Conservation (phyloP, 2,888 invertebrate species). For the Chrysina gloriosa region DNA sequence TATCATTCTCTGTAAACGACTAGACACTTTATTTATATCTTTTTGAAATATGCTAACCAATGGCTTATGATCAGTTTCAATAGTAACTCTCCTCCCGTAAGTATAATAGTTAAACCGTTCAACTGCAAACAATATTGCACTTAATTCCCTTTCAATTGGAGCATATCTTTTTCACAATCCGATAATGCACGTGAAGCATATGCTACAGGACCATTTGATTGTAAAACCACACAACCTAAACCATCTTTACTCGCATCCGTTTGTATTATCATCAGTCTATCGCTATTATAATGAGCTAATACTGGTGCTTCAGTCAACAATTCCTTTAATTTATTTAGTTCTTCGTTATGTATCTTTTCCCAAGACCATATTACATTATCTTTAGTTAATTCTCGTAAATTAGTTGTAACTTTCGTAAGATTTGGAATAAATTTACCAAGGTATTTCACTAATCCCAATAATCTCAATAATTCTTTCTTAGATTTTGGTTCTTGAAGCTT, state of each 20-base stretch:
- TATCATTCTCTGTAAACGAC: conserved; percentile 10
- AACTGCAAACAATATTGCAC: conserved; percentile 45
- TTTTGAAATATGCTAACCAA: conserved; percentile 4
- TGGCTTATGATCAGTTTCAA: conserved; percentile 2
- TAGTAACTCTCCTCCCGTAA: no score
- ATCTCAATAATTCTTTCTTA: conserved; percentile 43
- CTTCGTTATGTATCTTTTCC: conserved; percentile 8
- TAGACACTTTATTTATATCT: conserved; percentile 8
- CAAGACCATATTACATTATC: conserved; percentile 43
- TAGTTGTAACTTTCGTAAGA: conserved; percentile 43
- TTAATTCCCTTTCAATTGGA: conserved; percentile 53
- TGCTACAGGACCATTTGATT: conserved; percentile 34
- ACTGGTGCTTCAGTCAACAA: neutral
- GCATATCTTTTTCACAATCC: conserved; percentile 51
- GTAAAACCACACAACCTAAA: neutral
- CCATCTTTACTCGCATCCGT: conserved; percentile 23
- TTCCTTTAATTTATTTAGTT: neutral
- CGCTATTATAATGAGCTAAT: neutral
- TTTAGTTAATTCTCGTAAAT: conserved; percentile 47
- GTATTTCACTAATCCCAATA: conserved; percentile 48
- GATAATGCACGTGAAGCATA: conserved; percentile 52
- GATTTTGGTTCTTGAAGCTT: conserved; percentile 42
- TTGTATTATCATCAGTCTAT: conserved; percentile 16
- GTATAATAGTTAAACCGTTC: conserved; percentile 3
- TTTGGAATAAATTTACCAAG: conserved; percentile 46